These are phyloP conservation scores for Pelecanoides urinatrix DNA, from an alignment of 2,113 vertebrate genomes.

Conservation along the genomic window DNA sequence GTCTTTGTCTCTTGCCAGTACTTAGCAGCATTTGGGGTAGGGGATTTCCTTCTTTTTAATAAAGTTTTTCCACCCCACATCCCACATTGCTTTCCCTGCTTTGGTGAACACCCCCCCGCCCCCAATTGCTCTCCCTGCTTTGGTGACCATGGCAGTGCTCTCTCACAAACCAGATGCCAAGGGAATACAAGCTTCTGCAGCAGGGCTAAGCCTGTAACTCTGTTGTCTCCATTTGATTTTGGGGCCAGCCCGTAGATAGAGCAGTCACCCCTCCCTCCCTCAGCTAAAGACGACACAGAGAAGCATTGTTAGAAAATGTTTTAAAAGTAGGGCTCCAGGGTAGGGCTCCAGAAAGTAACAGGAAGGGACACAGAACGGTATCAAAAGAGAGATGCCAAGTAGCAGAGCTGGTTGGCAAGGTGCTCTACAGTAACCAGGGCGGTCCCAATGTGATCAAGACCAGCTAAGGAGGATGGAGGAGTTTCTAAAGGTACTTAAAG, in stretches of 20 bases:
- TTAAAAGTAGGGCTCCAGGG: background rate
- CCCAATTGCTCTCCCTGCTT: background rate
- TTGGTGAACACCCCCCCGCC: accelerated
- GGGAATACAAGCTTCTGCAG: background rate
- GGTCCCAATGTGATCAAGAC: background rate
- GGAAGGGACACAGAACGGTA: background rate
- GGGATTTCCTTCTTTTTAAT: background rate
- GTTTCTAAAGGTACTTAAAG: background rate
- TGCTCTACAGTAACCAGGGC: background rate
- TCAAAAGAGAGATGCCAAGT: background rate
- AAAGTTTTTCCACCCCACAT: background rate
- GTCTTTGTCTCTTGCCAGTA: background rate
- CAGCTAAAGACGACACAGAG: background rate
- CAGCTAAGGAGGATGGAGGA: background rate
- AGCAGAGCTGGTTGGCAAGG: background rate
- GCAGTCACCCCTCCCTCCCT: background rate
- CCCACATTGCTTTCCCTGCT: background rate
- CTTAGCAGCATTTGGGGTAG: background rate
- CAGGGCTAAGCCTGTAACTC: background rate
- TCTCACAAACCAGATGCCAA: background rate
- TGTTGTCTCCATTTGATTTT: background rate
- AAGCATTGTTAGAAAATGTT: background rate
- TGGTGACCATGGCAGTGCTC: background rate
- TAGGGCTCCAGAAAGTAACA: background rate
- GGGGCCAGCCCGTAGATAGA: background rate